phyloP scores from a whole-genome alignment of 2,113 vertebrate genomes.

The Puntigrus tetrazona region DNA sequence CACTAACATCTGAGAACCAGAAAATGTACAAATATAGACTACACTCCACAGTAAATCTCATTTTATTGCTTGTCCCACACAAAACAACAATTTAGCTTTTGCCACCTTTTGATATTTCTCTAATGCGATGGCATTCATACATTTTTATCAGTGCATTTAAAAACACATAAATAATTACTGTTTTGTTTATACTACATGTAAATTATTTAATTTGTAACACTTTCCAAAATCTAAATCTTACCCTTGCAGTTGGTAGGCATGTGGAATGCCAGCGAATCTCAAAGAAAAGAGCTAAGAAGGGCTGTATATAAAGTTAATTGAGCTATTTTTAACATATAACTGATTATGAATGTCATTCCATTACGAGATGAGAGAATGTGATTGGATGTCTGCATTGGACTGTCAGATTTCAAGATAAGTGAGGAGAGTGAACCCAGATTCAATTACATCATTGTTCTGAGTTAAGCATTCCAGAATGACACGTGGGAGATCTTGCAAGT shows the following conservation, averaged over 20 bases:
- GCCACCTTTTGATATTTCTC: not conserved
- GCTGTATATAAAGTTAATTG: not conserved
- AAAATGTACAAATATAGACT: not conserved
- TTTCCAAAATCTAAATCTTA: not conserved
- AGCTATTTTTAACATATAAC: not conserved
- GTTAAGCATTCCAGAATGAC: conserved; percentile 14
- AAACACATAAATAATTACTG: not conserved
- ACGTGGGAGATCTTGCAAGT: conserved; percentile 31
- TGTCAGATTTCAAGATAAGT: conserved; percentile 29
- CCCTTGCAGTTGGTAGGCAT: not conserved
- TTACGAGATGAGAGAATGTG: conserved; percentile 22
- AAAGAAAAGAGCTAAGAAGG: not conserved
- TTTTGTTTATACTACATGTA: not conserved
- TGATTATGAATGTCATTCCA: not conserved
- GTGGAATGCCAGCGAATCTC: not conserved
- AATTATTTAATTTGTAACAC: not conserved
- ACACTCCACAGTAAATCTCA: too few relatives aligned
- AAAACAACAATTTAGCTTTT: too few relatives aligned
- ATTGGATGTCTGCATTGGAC: not conserved
- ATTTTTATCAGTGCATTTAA: not conserved
- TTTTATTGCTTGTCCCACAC: too few relatives aligned
- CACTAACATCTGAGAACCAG: not conserved
- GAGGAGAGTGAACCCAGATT: conserved; percentile 15
- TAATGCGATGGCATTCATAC: not conserved
- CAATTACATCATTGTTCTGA: conserved; percentile 44